Conservation (phyloP, 2,888 invertebrate species). For the Auanema freiburgensis region DNA sequence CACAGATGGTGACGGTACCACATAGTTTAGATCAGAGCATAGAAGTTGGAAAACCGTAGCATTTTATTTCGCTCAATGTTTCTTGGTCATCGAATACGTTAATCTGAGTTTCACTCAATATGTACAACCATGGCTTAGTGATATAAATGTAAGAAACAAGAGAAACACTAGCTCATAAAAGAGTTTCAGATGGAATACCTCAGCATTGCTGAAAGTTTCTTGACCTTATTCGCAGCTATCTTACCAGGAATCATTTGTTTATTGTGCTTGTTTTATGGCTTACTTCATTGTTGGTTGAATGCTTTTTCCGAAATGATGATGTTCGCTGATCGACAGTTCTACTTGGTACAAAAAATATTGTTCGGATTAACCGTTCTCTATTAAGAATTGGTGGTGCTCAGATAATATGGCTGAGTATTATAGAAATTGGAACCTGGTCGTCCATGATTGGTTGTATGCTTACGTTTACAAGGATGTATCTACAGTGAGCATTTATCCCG, state of each 20-base stretch:
- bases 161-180: too few species aligned
- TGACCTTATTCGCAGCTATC: slow-evolving; percentile 68
- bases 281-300: slow-evolving; percentile 89
- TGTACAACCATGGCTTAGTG: slow-evolving; percentile 73
- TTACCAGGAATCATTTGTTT: slow-evolving; percentile 72
- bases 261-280: slow-evolving; percentile 80
- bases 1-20: too few species aligned
- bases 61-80: slow-evolving; percentile 67
- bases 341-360: slow-evolving; percentile 64
- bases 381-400: slow-evolving; percentile 90
- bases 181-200: slow-evolving; percentile 21
- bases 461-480: slow-evolving; percentile 76
- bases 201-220: slow-evolving; percentile 26
- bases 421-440: slow-evolving; percentile 90
- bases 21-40: slow-evolving; percentile 14
- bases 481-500: background rate
- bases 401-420: slow-evolving; percentile 81
- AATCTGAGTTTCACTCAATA: slow-evolving; percentile 81
- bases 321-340: slow-evolving; percentile 84
- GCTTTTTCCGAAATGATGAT: slow-evolving; percentile 84
- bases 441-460: slow-evolving; percentile 88
- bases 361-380: slow-evolving; percentile 7
- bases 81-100: slow-evolving; percentile 79
- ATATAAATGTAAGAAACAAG: slow-evolving; percentile 23
- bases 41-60: slow-evolving; percentile 31